Percentiles rank a stretch among this genome's conserved stretches.
Evolutionary conservation across 2,888 invertebrate species (phyloP).

Genomic region (Arctia plantaginis): DNA sequence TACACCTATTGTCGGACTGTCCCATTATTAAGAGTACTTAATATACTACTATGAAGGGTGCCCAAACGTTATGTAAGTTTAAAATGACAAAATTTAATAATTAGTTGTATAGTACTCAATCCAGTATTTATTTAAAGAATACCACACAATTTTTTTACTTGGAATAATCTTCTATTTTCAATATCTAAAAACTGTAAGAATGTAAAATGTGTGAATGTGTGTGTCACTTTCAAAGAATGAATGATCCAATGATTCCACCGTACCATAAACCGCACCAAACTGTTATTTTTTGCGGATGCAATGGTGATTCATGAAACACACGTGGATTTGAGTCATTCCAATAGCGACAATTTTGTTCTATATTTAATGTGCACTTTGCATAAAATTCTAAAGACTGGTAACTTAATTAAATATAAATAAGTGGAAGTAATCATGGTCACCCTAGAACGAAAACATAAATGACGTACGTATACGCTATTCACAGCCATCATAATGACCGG

Average conservation of each 20-base stretch:
- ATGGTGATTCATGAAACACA: too few relatives aligned
- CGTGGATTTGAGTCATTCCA: too few relatives aligned
- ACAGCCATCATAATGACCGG: conserved; percentile 82
- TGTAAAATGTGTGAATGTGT: too few relatives aligned
- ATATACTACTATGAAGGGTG: conserved; percentile 73
- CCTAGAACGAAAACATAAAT: conserved; percentile 61
- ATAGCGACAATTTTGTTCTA: too few relatives aligned
- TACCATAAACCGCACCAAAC: too few relatives aligned
- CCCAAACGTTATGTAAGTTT: conserved; percentile 39
- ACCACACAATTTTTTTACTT: neutral
- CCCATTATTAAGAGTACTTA: conserved; percentile 79
- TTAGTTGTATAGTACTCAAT: neutral
- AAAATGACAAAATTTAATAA: neutral
- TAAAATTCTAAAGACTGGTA: neutral
- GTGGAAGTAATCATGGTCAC: conserved; percentile 55
- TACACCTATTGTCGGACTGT: conserved; percentile 69
- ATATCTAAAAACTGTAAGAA: too few relatives aligned
- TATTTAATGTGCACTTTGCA: too few relatives aligned
- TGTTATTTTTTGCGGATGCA: too few relatives aligned
- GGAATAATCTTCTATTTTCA: too few relatives aligned
- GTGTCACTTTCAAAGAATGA: too few relatives aligned
- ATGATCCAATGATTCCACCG: too few relatives aligned
- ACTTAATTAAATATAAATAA: neutral
- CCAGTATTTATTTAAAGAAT: neutral
- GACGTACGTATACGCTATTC: conserved; percentile 71